Conservation (phyloP, 2,797 vertebrate species). For the Phyllotis vaccarum region DNA sequence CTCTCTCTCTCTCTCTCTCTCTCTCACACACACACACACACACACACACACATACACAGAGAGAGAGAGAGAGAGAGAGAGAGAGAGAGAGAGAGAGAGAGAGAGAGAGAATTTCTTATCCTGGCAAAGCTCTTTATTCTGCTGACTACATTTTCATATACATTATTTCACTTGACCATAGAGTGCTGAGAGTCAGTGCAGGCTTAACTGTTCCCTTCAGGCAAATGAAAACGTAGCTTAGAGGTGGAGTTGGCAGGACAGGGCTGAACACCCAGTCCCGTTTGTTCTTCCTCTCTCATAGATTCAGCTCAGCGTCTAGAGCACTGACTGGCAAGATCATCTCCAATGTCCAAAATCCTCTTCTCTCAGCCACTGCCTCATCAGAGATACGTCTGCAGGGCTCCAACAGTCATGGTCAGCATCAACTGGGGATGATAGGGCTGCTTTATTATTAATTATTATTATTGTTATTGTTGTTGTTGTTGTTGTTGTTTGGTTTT, state of each 20-base stretch:
- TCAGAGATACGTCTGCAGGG: accelerated
- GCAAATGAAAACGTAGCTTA: background rate
- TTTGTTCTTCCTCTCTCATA: background rate
- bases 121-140: slow-evolving; percentile 44
- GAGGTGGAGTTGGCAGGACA: background rate
- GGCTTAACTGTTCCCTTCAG: slow-evolving; percentile 66
- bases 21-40: background rate
- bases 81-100: background rate
- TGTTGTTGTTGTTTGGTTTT: background rate
- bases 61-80: background rate
- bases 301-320: background rate
- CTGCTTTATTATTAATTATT: no score
- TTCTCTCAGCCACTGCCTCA: background rate
- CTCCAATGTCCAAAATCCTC: background rate
- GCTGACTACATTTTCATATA: slow-evolving; percentile 67
- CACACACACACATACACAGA: background rate
- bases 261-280: background rate
- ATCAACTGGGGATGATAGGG: accelerated
- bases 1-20: background rate
- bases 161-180: slow-evolving; percentile 60
- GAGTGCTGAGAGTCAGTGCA: background rate
- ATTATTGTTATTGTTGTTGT: no score
- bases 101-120: background rate
- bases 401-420: accelerated
- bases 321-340: background rate